These are phyloP conservation scores for Maniola jurtina DNA, from an alignment of 1,140 invertebrate genomes.

Conservation along the genomic window DNA sequence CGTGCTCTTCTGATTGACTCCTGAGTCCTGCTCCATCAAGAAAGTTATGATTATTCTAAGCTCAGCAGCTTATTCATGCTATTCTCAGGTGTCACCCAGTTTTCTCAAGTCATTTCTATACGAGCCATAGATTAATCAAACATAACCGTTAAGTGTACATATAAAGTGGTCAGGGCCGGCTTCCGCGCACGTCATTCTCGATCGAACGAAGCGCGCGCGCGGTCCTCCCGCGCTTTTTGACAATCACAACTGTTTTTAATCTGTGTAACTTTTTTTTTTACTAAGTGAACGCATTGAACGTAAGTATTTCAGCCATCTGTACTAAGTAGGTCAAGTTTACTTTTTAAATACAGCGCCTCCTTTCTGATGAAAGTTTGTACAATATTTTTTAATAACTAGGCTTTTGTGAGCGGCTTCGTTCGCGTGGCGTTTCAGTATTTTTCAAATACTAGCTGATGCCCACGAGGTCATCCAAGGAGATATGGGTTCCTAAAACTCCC, in stretches of 20 bases:
- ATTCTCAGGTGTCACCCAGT: neutral
- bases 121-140: slow-evolving; percentile 48
- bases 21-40: too few relatives aligned
- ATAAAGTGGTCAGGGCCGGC: slow-evolving; percentile 54
- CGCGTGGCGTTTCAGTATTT: too few relatives aligned
- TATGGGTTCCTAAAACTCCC: too few relatives aligned
- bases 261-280: slow-evolving; percentile 52
- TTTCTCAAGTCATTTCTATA: slow-evolving; percentile 40
- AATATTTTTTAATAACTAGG: slow-evolving; percentile 6
- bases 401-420: too few relatives aligned
- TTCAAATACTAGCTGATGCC: too few relatives aligned
- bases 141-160: slow-evolving; percentile 72
- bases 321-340: slow-evolving; percentile 44
- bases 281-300: slow-evolving; percentile 30
- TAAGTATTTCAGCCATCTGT: slow-evolving; percentile 34
- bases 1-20: too few relatives aligned
- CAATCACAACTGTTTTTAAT: slow-evolving; percentile 36
- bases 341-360: slow-evolving; percentile 21
- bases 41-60: neutral
- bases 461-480: too few relatives aligned
- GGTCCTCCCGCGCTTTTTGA: slow-evolving; percentile 56
- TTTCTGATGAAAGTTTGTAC: neutral
- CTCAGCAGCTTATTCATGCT: neutral
- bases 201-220: slow-evolving; percentile 50
- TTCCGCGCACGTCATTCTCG: slow-evolving; percentile 70